These are phyloP conservation scores for Ondatra zibethicus DNA, from an alignment of 2,113 vertebrate genomes.

Conservation along the genomic window DNA sequence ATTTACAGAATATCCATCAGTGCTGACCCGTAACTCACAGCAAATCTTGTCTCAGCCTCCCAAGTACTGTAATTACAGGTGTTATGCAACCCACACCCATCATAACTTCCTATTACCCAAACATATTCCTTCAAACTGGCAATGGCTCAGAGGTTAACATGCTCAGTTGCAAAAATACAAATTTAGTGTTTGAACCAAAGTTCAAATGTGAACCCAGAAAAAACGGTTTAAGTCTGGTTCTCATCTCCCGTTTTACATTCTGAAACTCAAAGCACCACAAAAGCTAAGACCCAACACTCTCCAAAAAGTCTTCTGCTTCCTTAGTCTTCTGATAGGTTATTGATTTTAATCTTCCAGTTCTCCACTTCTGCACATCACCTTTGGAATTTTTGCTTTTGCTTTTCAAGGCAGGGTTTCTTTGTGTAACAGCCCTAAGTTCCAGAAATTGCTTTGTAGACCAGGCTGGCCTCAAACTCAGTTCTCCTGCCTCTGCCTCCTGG, in stretches of 20 bases:
- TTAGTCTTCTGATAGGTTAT: neutral
- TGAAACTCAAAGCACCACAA: neutral
- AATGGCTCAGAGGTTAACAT: neutral
- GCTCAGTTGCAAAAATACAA: neutral
- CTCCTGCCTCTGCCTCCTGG: too few relatives aligned
- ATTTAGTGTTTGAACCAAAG: neutral
- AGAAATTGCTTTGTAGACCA: too few relatives aligned
- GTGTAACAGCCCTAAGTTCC: too few relatives aligned
- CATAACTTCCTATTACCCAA: neutral
- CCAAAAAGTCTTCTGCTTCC: neutral
- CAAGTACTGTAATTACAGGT: neutral
- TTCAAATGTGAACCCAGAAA: slow-evolving; percentile 35
- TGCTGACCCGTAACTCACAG: neutral
- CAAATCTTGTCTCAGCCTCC: neutral
- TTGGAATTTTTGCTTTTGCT: neutral
- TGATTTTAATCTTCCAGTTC: neutral
- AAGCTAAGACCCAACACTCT: neutral
- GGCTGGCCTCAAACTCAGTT: too few relatives aligned
- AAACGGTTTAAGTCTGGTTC: neutral
- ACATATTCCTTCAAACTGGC: neutral
- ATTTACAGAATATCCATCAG: neutral
- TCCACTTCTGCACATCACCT: neutral
- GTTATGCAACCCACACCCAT: neutral
- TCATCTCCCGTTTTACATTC: neutral
- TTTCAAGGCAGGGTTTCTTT: too few relatives aligned